Conservation (phyloP, 2,888 invertebrate genomes). For the Dynastes hyllus region DNA sequence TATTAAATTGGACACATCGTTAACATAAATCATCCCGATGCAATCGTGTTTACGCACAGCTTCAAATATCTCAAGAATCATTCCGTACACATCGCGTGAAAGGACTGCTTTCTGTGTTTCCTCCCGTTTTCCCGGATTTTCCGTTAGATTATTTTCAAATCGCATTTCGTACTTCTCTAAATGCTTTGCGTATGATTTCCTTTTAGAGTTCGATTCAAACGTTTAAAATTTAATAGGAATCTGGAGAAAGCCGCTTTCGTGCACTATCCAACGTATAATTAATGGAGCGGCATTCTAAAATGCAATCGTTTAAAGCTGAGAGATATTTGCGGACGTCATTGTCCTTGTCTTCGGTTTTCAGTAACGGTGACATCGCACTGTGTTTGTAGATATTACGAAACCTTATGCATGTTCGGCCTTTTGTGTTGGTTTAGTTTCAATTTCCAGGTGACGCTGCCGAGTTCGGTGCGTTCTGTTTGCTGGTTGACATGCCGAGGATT, state of each 20-base stretch:
- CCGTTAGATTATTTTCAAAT: neutral
- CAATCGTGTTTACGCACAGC: slow-evolving; percentile 61
- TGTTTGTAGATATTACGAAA: slow-evolving; percentile 47
- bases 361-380: neutral
- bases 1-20: slow-evolving; percentile 69
- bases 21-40: slow-evolving; percentile 70
- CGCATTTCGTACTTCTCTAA: too few relatives aligned
- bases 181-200: too few relatives aligned
- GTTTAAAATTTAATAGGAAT: too few relatives aligned
- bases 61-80: slow-evolving; percentile 49
- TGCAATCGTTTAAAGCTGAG: slow-evolving; percentile 20
- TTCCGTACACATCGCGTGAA: neutral
- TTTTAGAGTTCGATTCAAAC: too few relatives aligned
- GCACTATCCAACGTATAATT: slow-evolving; percentile 7
- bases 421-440: slow-evolving; percentile 51
- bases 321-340: neutral
- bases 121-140: neutral
- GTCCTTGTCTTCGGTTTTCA: neutral
- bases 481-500: slow-evolving; percentile 67
- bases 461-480: slow-evolving; percentile 57
- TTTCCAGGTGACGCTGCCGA: slow-evolving; percentile 55
- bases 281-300: slow-evolving; percentile 44
- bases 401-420: slow-evolving; percentile 45
- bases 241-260: neutral
- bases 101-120: neutral